A percentile compares a stretch with the other conserved stretches of the same genome.
These are phyloP conservation scores for Lathamus discolor DNA, from an alignment of 2,113 vertebrate genomes.

Conservation along the genomic window DNA sequence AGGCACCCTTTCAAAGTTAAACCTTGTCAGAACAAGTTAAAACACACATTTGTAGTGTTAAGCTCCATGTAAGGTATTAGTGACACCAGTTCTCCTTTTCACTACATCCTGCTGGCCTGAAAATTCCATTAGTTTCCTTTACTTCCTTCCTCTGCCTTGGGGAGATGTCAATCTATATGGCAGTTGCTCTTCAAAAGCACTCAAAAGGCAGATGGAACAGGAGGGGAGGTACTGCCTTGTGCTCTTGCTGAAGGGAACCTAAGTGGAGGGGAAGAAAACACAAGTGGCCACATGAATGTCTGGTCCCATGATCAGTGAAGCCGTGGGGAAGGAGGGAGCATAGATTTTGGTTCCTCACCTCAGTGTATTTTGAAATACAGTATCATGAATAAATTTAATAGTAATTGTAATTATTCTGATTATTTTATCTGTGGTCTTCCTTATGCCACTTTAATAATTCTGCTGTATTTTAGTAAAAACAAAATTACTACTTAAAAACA, in stretches of 20 bases:
- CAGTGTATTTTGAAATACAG: not conserved
- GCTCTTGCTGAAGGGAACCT: not conserved
- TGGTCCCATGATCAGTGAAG: not conserved
- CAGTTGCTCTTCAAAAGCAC: not conserved
- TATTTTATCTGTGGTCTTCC: not conserved
- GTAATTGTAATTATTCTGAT: not conserved
- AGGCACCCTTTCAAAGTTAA: not conserved
- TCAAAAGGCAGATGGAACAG: not conserved
- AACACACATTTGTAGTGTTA: not conserved
- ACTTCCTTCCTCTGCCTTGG: not conserved
- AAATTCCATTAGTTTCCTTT: not conserved
- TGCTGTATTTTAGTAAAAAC: not conserved
- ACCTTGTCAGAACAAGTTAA: not conserved
- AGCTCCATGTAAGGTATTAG: not conserved
- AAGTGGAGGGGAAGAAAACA: not conserved
- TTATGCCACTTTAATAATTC: not conserved
- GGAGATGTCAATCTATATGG: not conserved
- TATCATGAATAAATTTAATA: not conserved
- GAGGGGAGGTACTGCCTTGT: not conserved
- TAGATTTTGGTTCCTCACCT: not conserved
- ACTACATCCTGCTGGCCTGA: not conserved
- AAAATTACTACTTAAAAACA: not conserved
- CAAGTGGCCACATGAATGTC: not conserved
- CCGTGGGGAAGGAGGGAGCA: not conserved
- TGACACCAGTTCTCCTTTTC: not conserved